Conservation (phyloP, 2,113 vertebrate genomes). For the Xenopus borealis region DNA sequence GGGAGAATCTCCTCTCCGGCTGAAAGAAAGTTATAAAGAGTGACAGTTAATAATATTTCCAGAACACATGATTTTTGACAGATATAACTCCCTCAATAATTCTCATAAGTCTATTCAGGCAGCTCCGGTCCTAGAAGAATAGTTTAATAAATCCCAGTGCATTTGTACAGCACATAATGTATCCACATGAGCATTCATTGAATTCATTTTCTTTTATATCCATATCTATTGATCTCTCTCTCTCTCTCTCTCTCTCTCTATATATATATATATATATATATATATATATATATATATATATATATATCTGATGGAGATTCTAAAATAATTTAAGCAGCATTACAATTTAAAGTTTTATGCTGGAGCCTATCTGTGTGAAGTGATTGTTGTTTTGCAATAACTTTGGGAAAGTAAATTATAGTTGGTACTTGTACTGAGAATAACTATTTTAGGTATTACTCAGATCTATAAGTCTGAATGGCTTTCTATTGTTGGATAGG, state of each 20-base stretch:
- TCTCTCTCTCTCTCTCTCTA: too few relatives aligned
- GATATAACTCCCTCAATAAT: constrained; percentile 7
- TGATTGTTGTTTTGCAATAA: background rate
- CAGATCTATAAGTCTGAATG: too few relatives aligned
- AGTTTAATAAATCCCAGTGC: constrained; percentile 4
- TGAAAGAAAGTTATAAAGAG: background rate
- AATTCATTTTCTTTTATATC: constrained; percentile 16
- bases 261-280: too few relatives aligned
- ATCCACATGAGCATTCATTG: background rate
- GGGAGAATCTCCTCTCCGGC: background rate
- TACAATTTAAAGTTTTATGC: constrained; percentile 14
- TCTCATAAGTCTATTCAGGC: constrained; percentile 11
- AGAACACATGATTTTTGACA: constrained; percentile 10
- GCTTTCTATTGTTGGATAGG: too few relatives aligned
- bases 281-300: too few relatives aligned
- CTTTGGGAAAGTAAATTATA: background rate
- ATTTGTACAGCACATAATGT: background rate
- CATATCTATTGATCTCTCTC: too few relatives aligned
- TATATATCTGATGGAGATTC: constrained; percentile 6
- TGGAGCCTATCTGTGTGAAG: background rate
- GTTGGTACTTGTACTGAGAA: too few relatives aligned
- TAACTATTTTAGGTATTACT: too few relatives aligned
- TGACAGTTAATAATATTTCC: constrained; percentile 29
- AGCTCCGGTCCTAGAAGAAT: background rate
- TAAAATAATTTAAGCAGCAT: constrained; percentile 3